Evolutionary conservation across 2,888 invertebrate genomes (phyloP), one percentile per base, ranked within the genome.

Genomic region (Chromoteleia sp.): DNA sequence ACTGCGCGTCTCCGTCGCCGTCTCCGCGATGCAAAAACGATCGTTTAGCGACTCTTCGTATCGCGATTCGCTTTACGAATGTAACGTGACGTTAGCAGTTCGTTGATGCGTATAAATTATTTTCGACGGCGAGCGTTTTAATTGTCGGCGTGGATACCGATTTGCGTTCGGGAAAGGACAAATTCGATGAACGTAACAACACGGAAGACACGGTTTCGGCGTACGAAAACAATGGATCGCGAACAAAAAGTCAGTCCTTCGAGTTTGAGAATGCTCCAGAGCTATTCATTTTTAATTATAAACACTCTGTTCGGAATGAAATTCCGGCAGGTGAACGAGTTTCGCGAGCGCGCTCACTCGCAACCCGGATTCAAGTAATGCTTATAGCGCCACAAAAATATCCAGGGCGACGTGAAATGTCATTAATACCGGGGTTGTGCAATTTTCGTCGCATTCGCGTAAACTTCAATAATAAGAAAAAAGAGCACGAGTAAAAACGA

Each of bases 271-370:
- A 75, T 67, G 41, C 56, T 54, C 45, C 33, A 70, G 30, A 61
- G 25, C 61, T 63, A 70, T 70, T 77, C 33, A 56, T 56, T 77
- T 78, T 78, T 78, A 65, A 71, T 78, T 78, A 56, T 71, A 71
- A 71, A 71, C 77, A 71, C 63, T 65, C 21, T 29, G 50, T 52
- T 70, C 50, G 65, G 19, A 56, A 63, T 65, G 43, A 56, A 77
- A 77, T 77, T 70, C 45, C 70, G 58, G 17, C 61, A 61, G 52
- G 68, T 43, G 54, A 68, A 52, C 56, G 56, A 74, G 56, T n/a
- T 58, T 43, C 39, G 21, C 30, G 45, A 29, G 56, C 56, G 17
- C 19, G 58, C 58, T 59, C 25, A 50, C 43, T 70, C 41, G 68
- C 56, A 48, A 56, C 30, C 50, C 10, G 54, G 50, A 58, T 71